Evolutionary conservation across 1,140 invertebrate species (phyloP).

Genomic region (Pachyrhynchus sulphureomaculatus): DNA sequence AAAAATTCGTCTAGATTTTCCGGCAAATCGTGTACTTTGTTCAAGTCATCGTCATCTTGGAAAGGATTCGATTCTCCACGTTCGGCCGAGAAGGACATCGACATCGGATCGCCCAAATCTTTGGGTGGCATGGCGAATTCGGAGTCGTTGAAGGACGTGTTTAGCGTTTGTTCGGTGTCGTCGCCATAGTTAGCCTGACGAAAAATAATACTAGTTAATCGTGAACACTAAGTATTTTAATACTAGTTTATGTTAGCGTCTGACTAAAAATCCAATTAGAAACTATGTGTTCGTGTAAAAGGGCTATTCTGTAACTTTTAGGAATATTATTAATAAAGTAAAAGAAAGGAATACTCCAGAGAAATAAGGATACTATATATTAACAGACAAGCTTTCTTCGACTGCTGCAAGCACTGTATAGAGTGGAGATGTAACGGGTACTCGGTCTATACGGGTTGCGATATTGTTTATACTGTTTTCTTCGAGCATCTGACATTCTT

Average conservation of each 20-base stretch:
- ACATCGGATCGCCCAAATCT: slow-evolving; percentile 64
- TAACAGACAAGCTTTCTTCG: no score
- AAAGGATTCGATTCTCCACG: slow-evolving; percentile 56
- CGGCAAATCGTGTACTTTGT: slow-evolving; percentile 63
- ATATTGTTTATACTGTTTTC: no score
- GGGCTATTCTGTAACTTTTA: no score
- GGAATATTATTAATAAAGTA: no score
- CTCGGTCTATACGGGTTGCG: no score
- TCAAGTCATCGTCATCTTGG: slow-evolving; percentile 42
- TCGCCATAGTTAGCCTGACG: slow-evolving; percentile 55
- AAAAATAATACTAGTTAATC: slow-evolving; percentile 48
- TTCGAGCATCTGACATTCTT: no score
- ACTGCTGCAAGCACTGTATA: no score
- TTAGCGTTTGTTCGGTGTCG: slow-evolving; percentile 46
- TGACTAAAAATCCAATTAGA: no score
- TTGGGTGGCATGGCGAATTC: slow-evolving; percentile 35
- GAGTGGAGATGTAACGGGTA: no score
- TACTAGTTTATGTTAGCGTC: not conserved
- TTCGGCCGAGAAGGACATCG: slow-evolving; percentile 67
- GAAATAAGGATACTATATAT: no score
- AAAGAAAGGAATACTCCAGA: no score
- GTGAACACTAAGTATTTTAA: slow-evolving; percentile 29
- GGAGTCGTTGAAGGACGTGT: slow-evolving; percentile 31
- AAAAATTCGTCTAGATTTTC: slow-evolving; percentile 58
- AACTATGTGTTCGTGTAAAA: no score